Evolutionary conservation across 1,140 invertebrate genomes (phyloP).

Genomic region (Adoxophyes honmai): DNA sequence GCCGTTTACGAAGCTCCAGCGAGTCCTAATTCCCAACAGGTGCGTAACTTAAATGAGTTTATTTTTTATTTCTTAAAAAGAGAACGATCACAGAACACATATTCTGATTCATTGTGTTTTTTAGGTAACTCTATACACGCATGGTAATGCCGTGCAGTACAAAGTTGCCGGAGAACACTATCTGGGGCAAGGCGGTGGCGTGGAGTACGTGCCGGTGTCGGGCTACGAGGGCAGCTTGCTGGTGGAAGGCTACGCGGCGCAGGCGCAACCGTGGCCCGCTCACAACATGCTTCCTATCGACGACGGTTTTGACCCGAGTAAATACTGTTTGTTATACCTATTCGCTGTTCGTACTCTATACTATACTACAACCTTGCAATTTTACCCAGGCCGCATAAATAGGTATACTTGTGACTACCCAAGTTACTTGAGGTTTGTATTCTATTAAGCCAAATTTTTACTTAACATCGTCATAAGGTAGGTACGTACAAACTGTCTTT

Average conservation of each 20-base stretch:
- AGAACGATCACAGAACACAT: neutral
- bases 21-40: slow-evolving; percentile 76
- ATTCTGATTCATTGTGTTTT: too few relatives aligned
- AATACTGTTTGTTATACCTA: slow-evolving; percentile 23
- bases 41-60: slow-evolving; percentile 21
- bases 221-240: slow-evolving; percentile 63
- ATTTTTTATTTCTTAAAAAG: neutral
- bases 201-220: slow-evolving; percentile 64
- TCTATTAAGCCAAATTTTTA: too few relatives aligned
- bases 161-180: slow-evolving; percentile 73
- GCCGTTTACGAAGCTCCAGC: slow-evolving; percentile 75
- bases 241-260: slow-evolving; percentile 60
- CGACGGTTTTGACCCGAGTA: slow-evolving; percentile 63
- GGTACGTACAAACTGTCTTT: too few relatives aligned
- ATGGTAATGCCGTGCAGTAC: slow-evolving; percentile 71
- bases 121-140: slow-evolving; percentile 77
- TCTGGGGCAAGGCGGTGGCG: slow-evolving; percentile 52
- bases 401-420: too few relatives aligned
- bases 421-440: too few relatives aligned
- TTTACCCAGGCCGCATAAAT: too few relatives aligned
- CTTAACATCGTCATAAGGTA: too few relatives aligned
- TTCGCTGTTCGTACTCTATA: too few relatives aligned
- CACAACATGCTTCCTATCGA: slow-evolving; percentile 66
- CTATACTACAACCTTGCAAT: too few relatives aligned
- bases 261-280: slow-evolving; percentile 52